These are phyloP conservation scores for Oscheius myriophilus DNA, from an alignment of 2,888 invertebrate genomes.

Conservation along the genomic window DNA sequence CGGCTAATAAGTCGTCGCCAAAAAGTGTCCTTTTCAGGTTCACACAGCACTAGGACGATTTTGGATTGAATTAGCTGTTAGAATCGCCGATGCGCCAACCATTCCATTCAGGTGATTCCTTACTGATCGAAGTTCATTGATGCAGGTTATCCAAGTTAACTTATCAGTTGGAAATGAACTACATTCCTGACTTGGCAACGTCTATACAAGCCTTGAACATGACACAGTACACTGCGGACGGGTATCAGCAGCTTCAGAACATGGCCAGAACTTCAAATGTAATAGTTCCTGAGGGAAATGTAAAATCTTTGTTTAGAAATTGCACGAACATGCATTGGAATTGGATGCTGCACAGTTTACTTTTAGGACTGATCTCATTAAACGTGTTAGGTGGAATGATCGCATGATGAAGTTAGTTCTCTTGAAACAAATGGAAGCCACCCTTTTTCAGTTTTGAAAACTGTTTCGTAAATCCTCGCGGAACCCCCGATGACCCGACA, in stretches of 20 bases:
- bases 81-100: conserved; percentile 71
- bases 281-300: neutral
- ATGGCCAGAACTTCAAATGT: conserved; percentile 14
- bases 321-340: conserved; percentile 5
- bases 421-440: conserved; percentile 20
- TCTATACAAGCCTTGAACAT: conserved; percentile 1
- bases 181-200: conserved; percentile 14
- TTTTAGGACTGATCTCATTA: conserved; percentile 3
- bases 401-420: conserved; percentile 24
- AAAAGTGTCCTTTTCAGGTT: conserved; percentile 47
- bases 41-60: conserved; percentile 70
- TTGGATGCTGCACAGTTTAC: conserved; percentile 2
- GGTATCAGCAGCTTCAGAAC: conserved; percentile 17
- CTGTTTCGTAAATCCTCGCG: conserved; percentile 71
- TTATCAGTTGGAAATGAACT: conserved; percentile 4
- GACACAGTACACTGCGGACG: conserved; percentile 21
- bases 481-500: conserved; percentile 67
- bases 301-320: conserved; percentile 1
- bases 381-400: conserved; percentile 11
- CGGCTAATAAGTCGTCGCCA: neutral
- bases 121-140: neutral
- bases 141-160: conserved; percentile 18
- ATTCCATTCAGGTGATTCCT: conserved; percentile 70
- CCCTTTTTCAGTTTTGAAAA: conserved; percentile 67
- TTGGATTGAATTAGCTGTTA: conserved; percentile 70